Evolutionary conservation across 1,140 invertebrate genomes (phyloP), one percentile per base, ranked within the genome.

Genomic region (Drosophila quadrilineata): DNA sequence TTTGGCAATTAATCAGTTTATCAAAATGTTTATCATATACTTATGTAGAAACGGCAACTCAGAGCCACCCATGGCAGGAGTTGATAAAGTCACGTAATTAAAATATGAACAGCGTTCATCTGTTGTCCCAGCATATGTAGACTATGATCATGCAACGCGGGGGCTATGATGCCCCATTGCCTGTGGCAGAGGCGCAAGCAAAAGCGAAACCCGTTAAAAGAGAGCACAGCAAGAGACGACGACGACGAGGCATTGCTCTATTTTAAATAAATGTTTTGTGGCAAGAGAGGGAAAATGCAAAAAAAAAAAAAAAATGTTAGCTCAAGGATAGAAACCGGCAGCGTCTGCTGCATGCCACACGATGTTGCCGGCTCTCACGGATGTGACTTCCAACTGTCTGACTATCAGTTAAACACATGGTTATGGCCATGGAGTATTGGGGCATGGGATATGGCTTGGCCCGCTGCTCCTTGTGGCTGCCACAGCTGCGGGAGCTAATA

Each of bases 191-290:
- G n/a, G n/a, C n/a, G n/a, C n/a, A 22, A 40, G 26, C 40, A 53
- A 64, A 38, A 60, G 62, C 29, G 59, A n/a, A n/a, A n/a, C n/a
- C n/a, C n/a, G n/a, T n/a, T n/a, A n/a, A n/a, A n/a, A n/a, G n/a
- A n/a, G n/a, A n/a, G n/a, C n/a, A n/a, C n/a, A n/a, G n/a, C n/a
- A n/a, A n/a, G n/a, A n/a, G n/a, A n/a, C n/a, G n/a, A n/a, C n/a
- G n/a, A n/a, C n/a, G n/a, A n/a, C n/a, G n/a, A n/a, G n/a, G n/a
- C n/a, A n/a, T 29, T 82, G 76, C 76, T 82, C 76, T 80, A 82
- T 84, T 82, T 82, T 84, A 84, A 82, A 82, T 82, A 84, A 82
- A 82, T 82, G 76, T 70, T 82, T 82, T 77, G 70, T 82, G 76
- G 76, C 56, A 68, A 69, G 58, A 72, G 54, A 57, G 40, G 10